Conservation (phyloP, 2,888 invertebrate genomes). For the Drosophila algonquin region DNA sequence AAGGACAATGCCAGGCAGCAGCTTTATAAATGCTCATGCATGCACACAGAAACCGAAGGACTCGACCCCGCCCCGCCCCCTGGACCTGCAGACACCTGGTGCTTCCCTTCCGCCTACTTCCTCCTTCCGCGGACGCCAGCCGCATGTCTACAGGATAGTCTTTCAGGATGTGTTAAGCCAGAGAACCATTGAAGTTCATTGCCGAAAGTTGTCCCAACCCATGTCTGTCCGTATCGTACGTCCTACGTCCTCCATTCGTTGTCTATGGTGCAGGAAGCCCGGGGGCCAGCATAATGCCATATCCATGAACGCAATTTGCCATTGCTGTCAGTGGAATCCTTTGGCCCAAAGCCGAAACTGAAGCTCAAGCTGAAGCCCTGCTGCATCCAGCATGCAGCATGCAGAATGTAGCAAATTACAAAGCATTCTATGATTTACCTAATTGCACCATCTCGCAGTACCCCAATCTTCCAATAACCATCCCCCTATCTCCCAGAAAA, state of each 20-base stretch:
- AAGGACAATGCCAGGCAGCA: slow-evolving; percentile 65
- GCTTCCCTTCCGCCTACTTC: slow-evolving; percentile 10
- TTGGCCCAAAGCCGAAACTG: slow-evolving; percentile 11
- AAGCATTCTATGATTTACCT: slow-evolving; percentile 62
- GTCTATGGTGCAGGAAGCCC: slow-evolving; percentile 6
- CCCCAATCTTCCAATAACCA: background rate
- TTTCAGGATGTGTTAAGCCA: slow-evolving; percentile 66
- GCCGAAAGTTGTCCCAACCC: slow-evolving; percentile 57
- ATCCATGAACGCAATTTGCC: slow-evolving; percentile 49
- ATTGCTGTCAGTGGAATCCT: slow-evolving; percentile 23
- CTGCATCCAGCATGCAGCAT: slow-evolving; percentile 1
- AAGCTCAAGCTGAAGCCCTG: background rate
- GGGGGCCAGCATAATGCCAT: slow-evolving; percentile 7
- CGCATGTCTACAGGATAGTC: slow-evolving; percentile 43
- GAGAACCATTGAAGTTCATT: slow-evolving; percentile 68
- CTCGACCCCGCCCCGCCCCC: background rate
- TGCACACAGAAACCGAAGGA: slow-evolving; percentile 34
- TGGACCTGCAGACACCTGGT: slow-evolving; percentile 3
- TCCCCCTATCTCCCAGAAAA: background rate
- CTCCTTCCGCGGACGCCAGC: slow-evolving; percentile 36
- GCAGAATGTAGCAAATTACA: slow-evolving; percentile 67
- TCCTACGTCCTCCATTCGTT: slow-evolving; percentile 9
- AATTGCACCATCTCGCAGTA: slow-evolving; percentile 52
- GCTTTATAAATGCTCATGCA: slow-evolving; percentile 57
- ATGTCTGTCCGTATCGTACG: slow-evolving; percentile 34